Evolutionary conservation across 2,113 vertebrate genomes (phyloP), one percentile per base, ranked within the genome.

Genomic region (Ophiodon elongatus): DNA sequence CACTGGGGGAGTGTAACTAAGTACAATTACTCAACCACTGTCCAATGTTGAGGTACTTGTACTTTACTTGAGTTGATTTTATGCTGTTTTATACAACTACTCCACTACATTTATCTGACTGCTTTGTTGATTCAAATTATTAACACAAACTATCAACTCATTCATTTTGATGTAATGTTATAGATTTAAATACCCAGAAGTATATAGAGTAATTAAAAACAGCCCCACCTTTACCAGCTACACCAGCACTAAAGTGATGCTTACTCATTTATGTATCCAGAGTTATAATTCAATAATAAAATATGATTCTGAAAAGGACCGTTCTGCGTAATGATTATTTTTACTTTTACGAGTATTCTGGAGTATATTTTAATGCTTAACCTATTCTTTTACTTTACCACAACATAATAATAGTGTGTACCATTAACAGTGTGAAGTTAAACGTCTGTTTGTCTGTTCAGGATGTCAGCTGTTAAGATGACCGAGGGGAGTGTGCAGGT

Each of bases 401-500:
- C 5, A 50, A 4, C n/a, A 43, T 27, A 47, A 29, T 19, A 19
- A 29, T 5, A 47, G 25, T 23, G 35, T 41, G 35, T 64, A 8
- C n/a, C 63, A 63, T 2, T 21, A 23, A 37, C 19, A 17, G 14
- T 27, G 17, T 47, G 27, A 68, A 31, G 66, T 21, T 25, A 43
- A 27, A 17, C 3, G 15, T 25, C 6, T 25, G 10, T n/a, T 35
- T 54, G 6, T 33, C 13, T 68, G 19, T 74, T 56, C 85, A 94
- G 86, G 56, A 99, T 99, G 98, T 94, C 95, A 0, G 31, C 73
- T 1, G 91, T 95, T 0, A 92, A 73, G 70, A 59, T 94, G 57
- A 93, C 82, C 0, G 96, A 97, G 76, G 95, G 96, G 43, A 93
- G 59, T 0, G 75, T 95, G 66, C 88, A 93, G 29, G 9, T 97